These are phyloP conservation scores for Barnardius zonarius DNA, from an alignment of 2,113 vertebrate genomes.

Conservation along the genomic window DNA sequence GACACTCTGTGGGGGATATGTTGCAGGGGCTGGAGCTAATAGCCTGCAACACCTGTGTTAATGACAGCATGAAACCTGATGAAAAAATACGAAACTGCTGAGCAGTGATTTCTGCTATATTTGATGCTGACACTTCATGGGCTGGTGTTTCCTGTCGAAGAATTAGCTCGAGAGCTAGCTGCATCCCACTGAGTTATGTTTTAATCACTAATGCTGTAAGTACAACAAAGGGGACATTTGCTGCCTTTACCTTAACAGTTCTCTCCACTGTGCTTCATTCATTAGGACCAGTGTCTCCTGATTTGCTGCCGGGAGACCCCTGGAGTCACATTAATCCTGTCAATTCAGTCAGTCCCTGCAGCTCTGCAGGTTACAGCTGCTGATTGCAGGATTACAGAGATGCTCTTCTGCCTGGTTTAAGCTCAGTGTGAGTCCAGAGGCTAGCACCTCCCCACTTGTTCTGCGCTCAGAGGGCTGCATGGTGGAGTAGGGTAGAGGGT, in stretches of 20 bases:
- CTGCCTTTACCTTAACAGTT: background rate
- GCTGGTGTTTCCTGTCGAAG: background rate
- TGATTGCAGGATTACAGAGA: background rate
- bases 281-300: background rate
- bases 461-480: background rate
- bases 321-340: slow-evolving; percentile 21
- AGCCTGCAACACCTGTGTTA: background rate
- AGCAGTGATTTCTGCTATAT: background rate
- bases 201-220: background rate
- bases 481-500: background rate
- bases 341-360: background rate
- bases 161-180: slow-evolving; percentile 1
- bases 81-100: background rate
- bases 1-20: background rate
- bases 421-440: background rate
- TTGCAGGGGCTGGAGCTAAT: background rate
- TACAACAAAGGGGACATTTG: background rate
- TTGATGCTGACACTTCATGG: background rate
- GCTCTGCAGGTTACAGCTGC: background rate
- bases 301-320: slow-evolving; percentile 8
- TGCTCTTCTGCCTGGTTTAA: background rate
- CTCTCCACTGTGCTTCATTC: background rate
- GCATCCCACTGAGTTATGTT: background rate
- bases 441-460: rapidly evolving
- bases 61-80: background rate